These are phyloP conservation scores for Platanista minor DNA, from an alignment of 2,113 vertebrate genomes.

Conservation along the genomic window DNA sequence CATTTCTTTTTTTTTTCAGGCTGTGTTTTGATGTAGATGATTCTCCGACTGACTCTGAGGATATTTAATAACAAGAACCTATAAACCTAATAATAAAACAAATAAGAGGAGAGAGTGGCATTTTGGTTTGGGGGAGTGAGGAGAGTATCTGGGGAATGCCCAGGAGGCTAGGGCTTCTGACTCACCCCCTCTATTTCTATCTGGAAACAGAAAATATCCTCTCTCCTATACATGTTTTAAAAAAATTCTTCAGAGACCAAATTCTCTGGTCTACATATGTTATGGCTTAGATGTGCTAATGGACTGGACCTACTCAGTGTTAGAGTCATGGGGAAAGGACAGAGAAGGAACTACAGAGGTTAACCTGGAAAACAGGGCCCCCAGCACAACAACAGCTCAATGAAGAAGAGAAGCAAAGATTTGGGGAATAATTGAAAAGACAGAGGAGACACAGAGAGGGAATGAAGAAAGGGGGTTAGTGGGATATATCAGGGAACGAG, in stretches of 20 bases:
- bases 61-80: conserved; percentile 22
- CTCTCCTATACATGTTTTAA: not conserved
- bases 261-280: not conserved
- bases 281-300: not conserved
- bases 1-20: not conserved
- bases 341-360: not conserved
- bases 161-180: not conserved
- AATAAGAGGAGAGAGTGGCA: not conserved
- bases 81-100: conserved; percentile 33
- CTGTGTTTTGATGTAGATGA: not conserved
- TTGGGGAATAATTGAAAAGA: not conserved
- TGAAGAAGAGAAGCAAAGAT: not conserved
- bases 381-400: not conserved
- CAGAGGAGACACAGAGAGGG: not conserved
- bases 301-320: not conserved
- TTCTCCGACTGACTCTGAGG: not conserved
- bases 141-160: not conserved
- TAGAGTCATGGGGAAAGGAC: not conserved
- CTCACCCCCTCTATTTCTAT: not conserved
- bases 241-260: not conserved
- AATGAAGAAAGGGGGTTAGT: not conserved
- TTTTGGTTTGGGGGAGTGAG: not conserved
- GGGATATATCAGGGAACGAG: not conserved
- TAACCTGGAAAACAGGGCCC: not conserved
- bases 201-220: not conserved